Base-by-base conservation (phyloP, 1,140 invertebrate species). In the Phenacoccus solenopsis region DNA sequence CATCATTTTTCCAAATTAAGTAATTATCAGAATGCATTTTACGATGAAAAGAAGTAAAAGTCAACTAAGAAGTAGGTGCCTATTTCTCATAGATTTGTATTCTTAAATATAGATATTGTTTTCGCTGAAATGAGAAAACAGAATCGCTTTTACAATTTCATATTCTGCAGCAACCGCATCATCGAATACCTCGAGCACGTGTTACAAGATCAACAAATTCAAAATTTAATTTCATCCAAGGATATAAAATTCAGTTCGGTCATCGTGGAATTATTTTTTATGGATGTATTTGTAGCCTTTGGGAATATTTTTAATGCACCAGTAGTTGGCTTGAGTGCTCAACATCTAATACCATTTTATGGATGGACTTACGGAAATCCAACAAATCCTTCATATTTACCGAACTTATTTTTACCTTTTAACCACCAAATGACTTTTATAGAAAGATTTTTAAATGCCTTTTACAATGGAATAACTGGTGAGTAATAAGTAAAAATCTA, bases 401-500 rank as follows among this genome's bases (percentile, higher is more conserved):
- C 87, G 0, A 77, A 78, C 71, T 75, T 81, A 27, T 81, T 84
- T 12, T 69, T 81, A 9, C 76, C 78, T 1, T 80, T 80, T 28
- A 74, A 77, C n/a, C 81, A 80, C 35, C 79, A 80, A 4, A 84
- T 87, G 79, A 78, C 74, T 28, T 84, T 87, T 72, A 73, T 79
- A 4, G 77, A 85, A 35, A 78, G 87, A 35, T n/a, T 85, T 0
- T 73, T 78, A 0, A 88, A 88, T 21, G 21, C 20, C 21, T 61
- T n/a, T 67, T 71, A n/a, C 1, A 56, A n/a, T 27, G 32, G 10
- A 12, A 49, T 1, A 5, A n/a, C n/a, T n/a, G n/a, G n/a, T n/a
- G n/a, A n/a, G n/a, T n/a, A n/a, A n/a, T n/a, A n/a, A n/a, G n/a
- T 59, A 4, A 59, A 20, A 59, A 59, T 59, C 21, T 5, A 22